Percentiles rank a stretch among this genome's conserved stretches.
Evolutionary conservation across 2,888 invertebrate genomes (phyloP).

Genomic region (Diplolepis rosae): DNA sequence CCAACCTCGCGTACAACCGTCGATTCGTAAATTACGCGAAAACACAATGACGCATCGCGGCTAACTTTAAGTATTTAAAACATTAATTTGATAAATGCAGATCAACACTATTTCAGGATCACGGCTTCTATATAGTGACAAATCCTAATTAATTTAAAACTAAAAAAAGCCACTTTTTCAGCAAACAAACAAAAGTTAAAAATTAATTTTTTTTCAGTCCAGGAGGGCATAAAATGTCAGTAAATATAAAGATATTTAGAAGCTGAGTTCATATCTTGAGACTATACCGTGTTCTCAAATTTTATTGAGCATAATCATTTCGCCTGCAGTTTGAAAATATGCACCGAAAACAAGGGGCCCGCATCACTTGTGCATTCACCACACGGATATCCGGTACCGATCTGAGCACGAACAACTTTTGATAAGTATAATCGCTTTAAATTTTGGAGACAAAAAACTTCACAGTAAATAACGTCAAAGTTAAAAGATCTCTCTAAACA

Average conservation of each 20-base stretch:
- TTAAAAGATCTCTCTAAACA: no score
- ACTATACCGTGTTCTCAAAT: slow-evolving; percentile 3
- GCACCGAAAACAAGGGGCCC: slow-evolving; percentile 57
- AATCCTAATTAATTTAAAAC: not conserved
- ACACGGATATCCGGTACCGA: slow-evolving; percentile 69
- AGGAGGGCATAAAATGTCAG: slow-evolving; percentile 10
- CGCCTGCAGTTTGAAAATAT: slow-evolving; percentile 25
- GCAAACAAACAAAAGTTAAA: not conserved
- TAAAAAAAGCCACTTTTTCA: not conserved
- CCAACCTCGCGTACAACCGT: not conserved
- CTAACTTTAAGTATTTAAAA: no score
- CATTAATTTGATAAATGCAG: no score
- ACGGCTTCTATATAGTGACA: no score
- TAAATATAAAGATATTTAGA: not conserved
- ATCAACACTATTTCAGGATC: no score
- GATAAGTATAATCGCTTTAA: slow-evolving; percentile 36
- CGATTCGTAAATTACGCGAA: not conserved
- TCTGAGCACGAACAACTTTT: slow-evolving; percentile 45
- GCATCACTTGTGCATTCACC: slow-evolving; percentile 63
- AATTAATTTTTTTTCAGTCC: not conserved
- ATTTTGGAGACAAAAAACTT: no score
- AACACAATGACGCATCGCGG: slow-evolving; percentile 5
- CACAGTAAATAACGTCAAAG: no score
- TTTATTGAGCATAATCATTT: slow-evolving; percentile 28
- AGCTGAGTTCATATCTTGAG: not conserved